A percentile compares a stretch with the other conserved stretches of the same genome.
phyloP scores from a whole-genome alignment of 2,888 invertebrate genomes.

The Phyto melanocephala region DNA sequence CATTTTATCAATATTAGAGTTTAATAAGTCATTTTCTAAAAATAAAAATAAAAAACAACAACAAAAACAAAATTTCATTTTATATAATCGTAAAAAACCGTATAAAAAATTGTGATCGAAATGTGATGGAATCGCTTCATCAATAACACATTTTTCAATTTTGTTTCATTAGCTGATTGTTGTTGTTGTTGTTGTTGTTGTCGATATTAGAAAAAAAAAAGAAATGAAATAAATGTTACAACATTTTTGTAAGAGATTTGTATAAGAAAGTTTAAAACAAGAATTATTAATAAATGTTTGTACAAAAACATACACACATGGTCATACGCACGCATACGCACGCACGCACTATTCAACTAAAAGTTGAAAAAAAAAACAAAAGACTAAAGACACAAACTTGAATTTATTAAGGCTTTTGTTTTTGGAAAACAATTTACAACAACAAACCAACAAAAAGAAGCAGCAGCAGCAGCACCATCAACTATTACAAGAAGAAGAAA shows the following conservation, averaged over 20 bases:
- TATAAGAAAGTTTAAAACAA: slow-evolving; percentile 44
- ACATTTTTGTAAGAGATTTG: slow-evolving; percentile 25
- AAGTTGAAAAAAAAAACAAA: slow-evolving; percentile 44
- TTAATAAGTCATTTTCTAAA: no score
- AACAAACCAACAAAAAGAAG: neutral
- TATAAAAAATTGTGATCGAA: neutral
- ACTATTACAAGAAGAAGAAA: slow-evolving; percentile 18
- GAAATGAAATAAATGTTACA: slow-evolving; percentile 42
- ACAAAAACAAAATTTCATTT: slow-evolving; percentile 4
- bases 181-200: neutral
- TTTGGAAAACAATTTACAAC: neutral
- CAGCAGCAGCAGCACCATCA: neutral
- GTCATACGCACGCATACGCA: neutral
- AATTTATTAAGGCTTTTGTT: slow-evolving; percentile 24
- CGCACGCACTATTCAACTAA: neutral
- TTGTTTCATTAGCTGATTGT: neutral
- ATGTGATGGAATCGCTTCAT: slow-evolving; percentile 35
- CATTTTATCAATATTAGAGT: neutral
- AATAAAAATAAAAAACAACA: neutral
- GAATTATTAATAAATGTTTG: slow-evolving; percentile 15
- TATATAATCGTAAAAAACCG: neutral
- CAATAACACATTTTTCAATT: slow-evolving; percentile 38
- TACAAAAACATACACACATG: neutral
- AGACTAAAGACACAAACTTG: slow-evolving; percentile 58
- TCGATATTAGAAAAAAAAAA: neutral